A percentile compares a stretch with the other conserved stretches of the same genome.
Conservation (phyloP, 2,888 invertebrate species). For the Melipona bicolor region DNA sequence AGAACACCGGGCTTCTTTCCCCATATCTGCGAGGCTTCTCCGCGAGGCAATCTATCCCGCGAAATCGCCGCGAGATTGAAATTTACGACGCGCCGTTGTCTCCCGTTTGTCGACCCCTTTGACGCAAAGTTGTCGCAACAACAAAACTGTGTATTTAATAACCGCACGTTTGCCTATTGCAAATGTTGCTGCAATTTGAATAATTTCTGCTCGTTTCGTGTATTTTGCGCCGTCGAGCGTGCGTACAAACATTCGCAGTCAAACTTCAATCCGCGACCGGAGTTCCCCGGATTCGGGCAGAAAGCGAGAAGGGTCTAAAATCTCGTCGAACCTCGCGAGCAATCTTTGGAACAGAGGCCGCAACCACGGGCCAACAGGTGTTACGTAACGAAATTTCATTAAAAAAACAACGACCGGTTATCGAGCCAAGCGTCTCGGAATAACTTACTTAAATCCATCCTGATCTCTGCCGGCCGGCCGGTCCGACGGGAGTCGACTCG, state of each 20-base stretch:
- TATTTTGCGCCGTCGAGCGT: too few relatives aligned
- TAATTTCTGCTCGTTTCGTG: too few relatives aligned
- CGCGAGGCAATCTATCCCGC: neutral
- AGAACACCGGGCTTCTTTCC: neutral
- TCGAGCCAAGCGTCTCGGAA: neutral
- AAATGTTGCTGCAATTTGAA: too few relatives aligned
- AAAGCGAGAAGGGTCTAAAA: neutral
- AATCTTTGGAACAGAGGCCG: slow-evolving; percentile 11
- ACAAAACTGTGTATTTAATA: too few relatives aligned
- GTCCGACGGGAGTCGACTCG: neutral
- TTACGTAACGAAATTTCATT: slow-evolving; percentile 47
- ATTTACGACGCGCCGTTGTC: neutral
- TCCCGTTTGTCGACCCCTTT: too few relatives aligned
- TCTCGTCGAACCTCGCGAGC: neutral
- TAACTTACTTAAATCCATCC: neutral
- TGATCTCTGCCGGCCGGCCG: neutral
- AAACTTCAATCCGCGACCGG: too few relatives aligned
- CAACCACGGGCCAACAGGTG: slow-evolving; percentile 46
- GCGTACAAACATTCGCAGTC: too few relatives aligned
- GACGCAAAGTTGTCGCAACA: too few relatives aligned
- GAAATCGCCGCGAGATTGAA: neutral
- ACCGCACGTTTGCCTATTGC: too few relatives aligned
- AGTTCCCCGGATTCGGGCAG: too few relatives aligned
- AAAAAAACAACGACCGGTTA: slow-evolving; percentile 32
- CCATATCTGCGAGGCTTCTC: neutral